Evolutionary conservation across 2,797 vertebrate genomes (phyloP).

Genomic region (Otus scops): DNA sequence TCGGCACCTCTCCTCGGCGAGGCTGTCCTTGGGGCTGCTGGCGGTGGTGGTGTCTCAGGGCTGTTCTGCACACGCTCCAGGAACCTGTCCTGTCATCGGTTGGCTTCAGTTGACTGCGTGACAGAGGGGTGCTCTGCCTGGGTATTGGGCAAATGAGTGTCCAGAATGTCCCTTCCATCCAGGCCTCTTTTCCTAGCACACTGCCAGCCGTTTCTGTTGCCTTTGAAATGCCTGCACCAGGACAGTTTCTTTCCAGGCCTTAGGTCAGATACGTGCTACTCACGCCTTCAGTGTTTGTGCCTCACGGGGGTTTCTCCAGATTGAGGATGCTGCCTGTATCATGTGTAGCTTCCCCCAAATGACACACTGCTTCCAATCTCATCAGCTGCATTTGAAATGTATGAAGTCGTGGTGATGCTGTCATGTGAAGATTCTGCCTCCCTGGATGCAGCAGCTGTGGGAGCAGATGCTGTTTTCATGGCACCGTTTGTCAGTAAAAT

Average conservation of each 20-base stretch:
- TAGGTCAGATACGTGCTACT: neutral
- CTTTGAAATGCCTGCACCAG: neutral
- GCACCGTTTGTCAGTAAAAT: neutral
- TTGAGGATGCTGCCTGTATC: neutral
- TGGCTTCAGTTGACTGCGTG: neutral
- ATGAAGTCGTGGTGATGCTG: neutral
- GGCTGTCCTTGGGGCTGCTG: neutral
- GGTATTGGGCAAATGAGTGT: neutral
- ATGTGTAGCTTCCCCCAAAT: neutral
- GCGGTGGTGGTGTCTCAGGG: neutral
- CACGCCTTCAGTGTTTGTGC: slow-evolving; percentile 32
- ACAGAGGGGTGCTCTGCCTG: neutral
- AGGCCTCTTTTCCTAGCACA: neutral
- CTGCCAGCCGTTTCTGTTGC: neutral
- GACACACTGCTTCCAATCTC: neutral
- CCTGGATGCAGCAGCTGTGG: neutral
- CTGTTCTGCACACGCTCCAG: neutral
- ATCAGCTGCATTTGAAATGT: neutral
- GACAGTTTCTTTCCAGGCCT: neutral
- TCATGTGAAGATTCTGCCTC: neutral
- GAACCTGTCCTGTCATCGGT: neutral
- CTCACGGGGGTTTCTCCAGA: neutral
- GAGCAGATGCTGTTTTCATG: neutral
- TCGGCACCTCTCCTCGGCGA: neutral
- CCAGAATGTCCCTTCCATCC: neutral